A percentile compares a stretch with the other conserved stretches of the same genome.
Evolutionary conservation across 2,797 vertebrate species (phyloP).

Genomic region (Sebastes reedi): DNA sequence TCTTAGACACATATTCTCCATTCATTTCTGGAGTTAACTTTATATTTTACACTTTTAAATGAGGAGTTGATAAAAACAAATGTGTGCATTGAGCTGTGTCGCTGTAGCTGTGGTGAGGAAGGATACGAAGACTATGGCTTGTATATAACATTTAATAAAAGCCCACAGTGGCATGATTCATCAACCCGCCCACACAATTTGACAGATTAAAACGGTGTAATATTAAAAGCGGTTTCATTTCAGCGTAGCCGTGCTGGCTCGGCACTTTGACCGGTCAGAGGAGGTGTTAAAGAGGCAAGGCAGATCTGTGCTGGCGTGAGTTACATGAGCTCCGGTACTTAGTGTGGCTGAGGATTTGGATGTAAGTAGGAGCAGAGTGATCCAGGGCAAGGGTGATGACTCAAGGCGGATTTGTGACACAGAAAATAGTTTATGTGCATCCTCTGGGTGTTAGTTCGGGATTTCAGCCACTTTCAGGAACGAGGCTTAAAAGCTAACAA

Average conservation of each 20-base stretch:
- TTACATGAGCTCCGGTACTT: conserved; percentile 71
- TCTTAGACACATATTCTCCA: neutral
- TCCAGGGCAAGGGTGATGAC: conserved; percentile 55
- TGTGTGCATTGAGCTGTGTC: neutral
- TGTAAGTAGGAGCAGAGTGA: conserved; percentile 66
- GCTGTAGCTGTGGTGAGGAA: neutral
- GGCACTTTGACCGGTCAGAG: conserved; percentile 43
- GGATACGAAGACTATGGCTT: neutral
- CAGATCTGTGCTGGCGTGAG: conserved; percentile 64
- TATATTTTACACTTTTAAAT: neutral
- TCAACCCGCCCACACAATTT: neutral
- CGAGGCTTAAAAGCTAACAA: neutral
- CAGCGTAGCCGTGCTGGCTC: conserved; percentile 42
- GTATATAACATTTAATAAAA: conserved; percentile 2
- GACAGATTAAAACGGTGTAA: conserved; percentile 47
- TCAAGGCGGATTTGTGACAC: conserved; percentile 61
- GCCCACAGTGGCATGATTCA: neutral
- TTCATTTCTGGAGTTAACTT: neutral
- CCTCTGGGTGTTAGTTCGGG: conserved; percentile 16
- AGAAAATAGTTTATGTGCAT: conserved; percentile 47
- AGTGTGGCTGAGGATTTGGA: conserved; percentile 64
- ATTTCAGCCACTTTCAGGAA: neutral
- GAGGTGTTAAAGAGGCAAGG: conserved; percentile 74
- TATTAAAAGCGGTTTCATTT: conserved; percentile 60
- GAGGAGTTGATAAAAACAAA: neutral